Base-by-base conservation (phyloP, 1,140 invertebrate species). In the Zaprionus vittiger region DNA sequence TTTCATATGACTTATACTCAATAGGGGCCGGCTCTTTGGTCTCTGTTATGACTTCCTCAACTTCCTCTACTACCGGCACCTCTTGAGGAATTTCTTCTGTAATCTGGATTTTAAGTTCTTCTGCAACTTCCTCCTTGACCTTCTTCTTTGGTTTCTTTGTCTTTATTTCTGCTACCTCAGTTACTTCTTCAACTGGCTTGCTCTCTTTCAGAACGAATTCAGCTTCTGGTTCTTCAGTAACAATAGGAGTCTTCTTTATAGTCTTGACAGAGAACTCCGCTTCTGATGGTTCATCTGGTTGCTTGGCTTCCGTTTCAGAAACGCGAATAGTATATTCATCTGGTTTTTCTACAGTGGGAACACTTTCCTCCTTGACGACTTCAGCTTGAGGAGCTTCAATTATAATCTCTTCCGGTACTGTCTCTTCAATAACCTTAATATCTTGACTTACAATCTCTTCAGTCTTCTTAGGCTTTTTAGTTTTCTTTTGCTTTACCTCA, bases 381-480 rank as follows among this genome's bases (percentile, higher is more conserved):
- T 72, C 44, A 12, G 56, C 22, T 31, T 80, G 26, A 4, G 66
- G 7, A 26, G 31, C 41, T 76, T 89, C 74, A 9, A 14, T 17
- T 44, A 68, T 9, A 7, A 68, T 34, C 59, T 89, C 77, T 60
- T 89, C 64, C 1, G 80, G 64, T 34, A 57, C 70, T 11, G 52
- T 20, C 1, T 86, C 79, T 47, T 92, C 91, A 6, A 77, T 68
- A 56, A 92, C 71, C 67, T 91, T 83, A 14, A 92, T 81, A 63
- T 91, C 79, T 1, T 81, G 62, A 41, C 56, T 63, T 55, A 71
- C 73, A 11, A 38, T 67, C 62, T 81, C 94, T 69, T 91, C 91
- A 28, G 81, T 59, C 28, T 92, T 93, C 74, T 93, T 93, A 5
- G 93, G 93, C 56, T 93, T 93, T 76, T 93, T 93, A n/a, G 54